Base-by-base conservation (phyloP, 2,797 vertebrate genomes). In the Bovichtus variegatus region DNA sequence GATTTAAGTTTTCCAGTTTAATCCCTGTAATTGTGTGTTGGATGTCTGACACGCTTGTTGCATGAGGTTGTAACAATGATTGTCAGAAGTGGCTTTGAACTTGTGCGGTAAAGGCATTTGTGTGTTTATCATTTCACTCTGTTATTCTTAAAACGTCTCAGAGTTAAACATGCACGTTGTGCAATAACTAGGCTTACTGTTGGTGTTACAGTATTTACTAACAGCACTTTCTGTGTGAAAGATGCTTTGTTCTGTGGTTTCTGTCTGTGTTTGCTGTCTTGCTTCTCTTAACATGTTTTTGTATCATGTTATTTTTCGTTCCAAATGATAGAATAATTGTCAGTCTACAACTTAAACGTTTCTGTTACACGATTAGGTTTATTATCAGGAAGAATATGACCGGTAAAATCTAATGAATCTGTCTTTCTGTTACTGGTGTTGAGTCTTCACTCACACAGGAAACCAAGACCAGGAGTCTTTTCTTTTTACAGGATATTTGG, bases 1-100 rank as follows among this genome's bases (percentile, higher is more conserved):
- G 34, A 15, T 65, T 29, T 25, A 34, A 43, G 18, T 13, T 68
- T 60, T 74, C 13, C 0, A 40, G 36, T 60, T 55, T 41, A 41
- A 47, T 75, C 41, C 12, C 2, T 50, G 63, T 70, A 34, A 47
- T 74, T 64, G 18, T 78, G 61, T 71, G 43, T 23, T 31, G 31
- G 31, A 31, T 34, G 1, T 78, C 41, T 74, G 63, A 80, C 62
- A 13, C 21, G 81, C 83, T 81, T 79, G 64, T 76, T 87, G 86
- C 74, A 84, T 72, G 79, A 53, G 12, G 62, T 68, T 58, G 41
- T 59, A 2, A 54, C 27, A 60, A 2, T 38, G 9, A 54, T 40
- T 73, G 44, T 49, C 40, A 59, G 36, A 43, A 50, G 57, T 43
- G 29, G 18, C 50, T 66, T 34, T 63, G 38, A 76, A 8, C 27